Conservation (phyloP, 2,888 invertebrate species). For the Myopa testacea region DNA sequence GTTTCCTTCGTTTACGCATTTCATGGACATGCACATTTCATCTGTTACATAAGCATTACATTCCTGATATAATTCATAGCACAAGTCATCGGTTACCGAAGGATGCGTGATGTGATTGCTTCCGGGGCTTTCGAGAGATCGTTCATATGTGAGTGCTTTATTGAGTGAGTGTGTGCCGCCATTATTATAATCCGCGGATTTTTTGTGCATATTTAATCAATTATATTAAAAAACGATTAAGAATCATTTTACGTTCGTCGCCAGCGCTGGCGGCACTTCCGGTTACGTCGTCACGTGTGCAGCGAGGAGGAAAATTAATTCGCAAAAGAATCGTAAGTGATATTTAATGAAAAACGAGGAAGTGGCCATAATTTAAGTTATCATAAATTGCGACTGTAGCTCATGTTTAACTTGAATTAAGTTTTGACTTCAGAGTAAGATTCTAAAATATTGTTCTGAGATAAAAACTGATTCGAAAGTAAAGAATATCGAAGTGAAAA, state of each 20-base stretch:
- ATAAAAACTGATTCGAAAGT: no score
- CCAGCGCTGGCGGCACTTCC: not conserved
- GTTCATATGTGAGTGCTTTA: constrained; percentile 3
- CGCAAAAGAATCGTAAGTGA: constrained; percentile 1
- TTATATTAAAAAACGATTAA: constrained; percentile 39
- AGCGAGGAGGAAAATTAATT: constrained; percentile 22
- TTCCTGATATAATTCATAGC: no score
- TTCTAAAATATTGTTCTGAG: no score
- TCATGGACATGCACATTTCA: no score
- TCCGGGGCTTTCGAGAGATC: not conserved
- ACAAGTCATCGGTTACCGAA: not conserved
- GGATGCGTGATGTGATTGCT: not conserved
- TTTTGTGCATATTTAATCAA: constrained; percentile 46
- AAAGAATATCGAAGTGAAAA: no score
- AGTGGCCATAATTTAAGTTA: not conserved
- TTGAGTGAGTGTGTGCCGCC: constrained; percentile 11
- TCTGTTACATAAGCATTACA: no score
- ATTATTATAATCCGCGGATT: constrained; percentile 34
- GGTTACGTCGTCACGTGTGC: not conserved
- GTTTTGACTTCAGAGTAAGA: no score
- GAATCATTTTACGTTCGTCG: constrained; percentile 24
- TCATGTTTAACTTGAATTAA: no score
- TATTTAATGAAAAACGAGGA: not conserved
- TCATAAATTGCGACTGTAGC: no score
- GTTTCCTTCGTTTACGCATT: no score